Conservation (phyloP, 2,797 vertebrate genomes). For the Carapus acus region DNA sequence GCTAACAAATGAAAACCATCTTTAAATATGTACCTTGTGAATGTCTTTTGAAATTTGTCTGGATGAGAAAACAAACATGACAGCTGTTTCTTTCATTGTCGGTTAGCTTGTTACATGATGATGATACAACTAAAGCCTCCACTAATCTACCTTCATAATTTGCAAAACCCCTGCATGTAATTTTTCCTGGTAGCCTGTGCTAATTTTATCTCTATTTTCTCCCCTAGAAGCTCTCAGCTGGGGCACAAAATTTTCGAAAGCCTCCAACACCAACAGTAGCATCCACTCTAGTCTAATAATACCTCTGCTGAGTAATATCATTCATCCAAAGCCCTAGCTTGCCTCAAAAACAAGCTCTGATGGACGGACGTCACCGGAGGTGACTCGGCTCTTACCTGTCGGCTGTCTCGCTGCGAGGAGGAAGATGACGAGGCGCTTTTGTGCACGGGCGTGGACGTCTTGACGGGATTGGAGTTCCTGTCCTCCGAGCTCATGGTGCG, state of each 20-base stretch:
- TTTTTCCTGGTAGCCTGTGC: slow-evolving; percentile 9
- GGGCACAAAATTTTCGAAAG: slow-evolving; percentile 9
- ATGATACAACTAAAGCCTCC: not conserved
- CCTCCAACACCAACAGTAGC: slow-evolving; percentile 16
- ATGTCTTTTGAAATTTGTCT: too few species aligned
- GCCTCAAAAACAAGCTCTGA: slow-evolving; percentile 9
- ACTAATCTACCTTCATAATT: not conserved
- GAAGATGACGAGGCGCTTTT: slow-evolving; percentile 92
- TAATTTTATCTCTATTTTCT: slow-evolving; percentile 17
- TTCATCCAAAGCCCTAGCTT: slow-evolving; percentile 16
- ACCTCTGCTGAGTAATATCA: slow-evolving; percentile 18
- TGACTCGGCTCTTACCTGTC: slow-evolving; percentile 79
- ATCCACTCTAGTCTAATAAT: not conserved
- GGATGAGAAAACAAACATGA: too few species aligned
- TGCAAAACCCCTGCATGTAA: slow-evolving; percentile 14
- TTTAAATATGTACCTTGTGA: too few species aligned
- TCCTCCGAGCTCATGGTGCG: slow-evolving; percentile 92
- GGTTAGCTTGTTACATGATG: slow-evolving; percentile 4
- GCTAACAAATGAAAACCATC: too few species aligned
- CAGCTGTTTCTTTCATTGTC: not conserved
- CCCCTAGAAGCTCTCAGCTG: slow-evolving; percentile 14
- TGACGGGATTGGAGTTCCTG: slow-evolving; percentile 79
- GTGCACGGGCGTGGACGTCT: slow-evolving; percentile 87
- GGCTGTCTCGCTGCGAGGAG: slow-evolving; percentile 90
- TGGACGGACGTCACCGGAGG: not conserved